phyloP scores from a whole-genome alignment of 2,888 invertebrate genomes.

The Cephalotes varians region DNA sequence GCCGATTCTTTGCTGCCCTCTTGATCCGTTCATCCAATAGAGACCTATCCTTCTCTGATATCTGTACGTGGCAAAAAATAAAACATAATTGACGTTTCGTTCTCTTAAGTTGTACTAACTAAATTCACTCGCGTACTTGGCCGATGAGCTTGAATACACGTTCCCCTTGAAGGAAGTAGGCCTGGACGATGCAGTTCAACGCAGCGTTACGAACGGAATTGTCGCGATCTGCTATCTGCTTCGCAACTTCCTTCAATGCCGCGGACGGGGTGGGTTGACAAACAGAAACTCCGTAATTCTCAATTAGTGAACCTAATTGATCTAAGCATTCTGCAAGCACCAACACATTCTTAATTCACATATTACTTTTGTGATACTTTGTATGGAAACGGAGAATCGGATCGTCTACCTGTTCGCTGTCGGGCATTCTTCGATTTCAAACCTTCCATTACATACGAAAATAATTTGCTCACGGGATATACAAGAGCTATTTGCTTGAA shows the following conservation, averaged over 20 bases:
- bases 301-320: constrained; percentile 94
- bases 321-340: constrained; percentile 93
- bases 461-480: constrained; percentile 95
- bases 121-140: constrained; percentile 87
- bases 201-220: constrained; percentile 98
- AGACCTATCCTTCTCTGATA: constrained; percentile 97
- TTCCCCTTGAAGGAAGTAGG: constrained; percentile 96
- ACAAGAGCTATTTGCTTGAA: constrained; percentile 94
- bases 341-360: not conserved
- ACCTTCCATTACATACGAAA: constrained; percentile 97
- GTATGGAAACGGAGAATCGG: not conserved
- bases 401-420: constrained; percentile 92
- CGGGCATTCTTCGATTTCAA: constrained; percentile 98
- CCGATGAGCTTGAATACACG: constrained; percentile 96
- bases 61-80: constrained; percentile 85
- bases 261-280: constrained; percentile 93
- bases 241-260: constrained; percentile 95
- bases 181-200: constrained; percentile 96
- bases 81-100: constrained; percentile 6
- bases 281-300: constrained; percentile 93
- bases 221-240: constrained; percentile 98
- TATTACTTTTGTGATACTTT: not conserved
- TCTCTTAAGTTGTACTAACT: not conserved
- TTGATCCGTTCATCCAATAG: constrained; percentile 98
- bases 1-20: constrained; percentile 91